Evolutionary conservation across 1,140 invertebrate genomes (phyloP).

Genomic region (Notospermus geniculatus): DNA sequence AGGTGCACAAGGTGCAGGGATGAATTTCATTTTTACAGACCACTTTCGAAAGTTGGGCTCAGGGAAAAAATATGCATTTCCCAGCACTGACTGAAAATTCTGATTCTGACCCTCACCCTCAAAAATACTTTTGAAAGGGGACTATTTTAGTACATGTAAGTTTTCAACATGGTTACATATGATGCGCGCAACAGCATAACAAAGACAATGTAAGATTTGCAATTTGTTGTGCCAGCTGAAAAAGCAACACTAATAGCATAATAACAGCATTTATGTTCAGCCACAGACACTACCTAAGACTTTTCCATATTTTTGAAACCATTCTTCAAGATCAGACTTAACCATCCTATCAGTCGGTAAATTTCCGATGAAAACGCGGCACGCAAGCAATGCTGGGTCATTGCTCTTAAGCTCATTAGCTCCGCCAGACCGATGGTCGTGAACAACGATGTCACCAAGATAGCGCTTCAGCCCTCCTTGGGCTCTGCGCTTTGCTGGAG

Average conservation of each 20-base stretch:
- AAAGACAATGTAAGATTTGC: background rate
- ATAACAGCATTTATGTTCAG: background rate
- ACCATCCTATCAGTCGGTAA: constrained; percentile 65
- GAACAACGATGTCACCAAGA: too few species aligned
- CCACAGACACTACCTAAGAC: constrained; percentile 52
- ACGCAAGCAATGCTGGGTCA: constrained; percentile 67
- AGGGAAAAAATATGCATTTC: too few species aligned
- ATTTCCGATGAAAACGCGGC: constrained; percentile 75
- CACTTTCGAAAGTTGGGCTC: too few species aligned
- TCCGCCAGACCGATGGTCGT: too few species aligned
- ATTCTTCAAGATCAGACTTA: constrained; percentile 69
- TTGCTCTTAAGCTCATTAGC: constrained; percentile 27
- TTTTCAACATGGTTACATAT: background rate
- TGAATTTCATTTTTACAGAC: too few species aligned
- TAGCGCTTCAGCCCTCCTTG: too few species aligned
- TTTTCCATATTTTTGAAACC: constrained; percentile 72
- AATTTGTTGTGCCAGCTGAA: background rate
- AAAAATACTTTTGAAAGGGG: background rate
- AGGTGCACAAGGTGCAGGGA: too few species aligned
- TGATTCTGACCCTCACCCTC: too few species aligned
- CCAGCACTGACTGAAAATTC: too few species aligned
- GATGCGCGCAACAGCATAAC: background rate
- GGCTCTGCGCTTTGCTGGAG: too few species aligned
- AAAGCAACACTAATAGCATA: background rate
- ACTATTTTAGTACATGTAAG: background rate